Base-by-base conservation (phyloP, 2,797 vertebrate genomes). In the Sebastes kiyomatsui region DNA sequence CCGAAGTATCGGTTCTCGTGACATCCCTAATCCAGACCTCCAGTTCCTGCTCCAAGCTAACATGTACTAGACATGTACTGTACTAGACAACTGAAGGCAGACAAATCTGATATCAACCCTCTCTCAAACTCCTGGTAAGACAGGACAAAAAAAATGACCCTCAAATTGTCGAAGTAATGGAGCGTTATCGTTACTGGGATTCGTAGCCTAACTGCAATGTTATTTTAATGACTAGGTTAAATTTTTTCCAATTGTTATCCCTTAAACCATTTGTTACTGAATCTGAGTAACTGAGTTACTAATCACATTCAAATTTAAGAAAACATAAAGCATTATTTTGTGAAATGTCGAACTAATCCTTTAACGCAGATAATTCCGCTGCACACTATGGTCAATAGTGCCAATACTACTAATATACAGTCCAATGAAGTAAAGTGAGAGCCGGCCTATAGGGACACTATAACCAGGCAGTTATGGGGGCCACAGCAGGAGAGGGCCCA, bases 401-500 rank as follows among this genome's bases (percentile, higher is more conserved):
- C 58, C 4, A 49, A 46, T 4, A 6, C 14, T 30, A 20, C 12
- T 79, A 10, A 75, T 65, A 13, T 10, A 16, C 1, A 59, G 27
- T 61, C 35, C 20, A n/a, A n/a, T 55, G 35, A 55, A 32, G 38
- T n/a, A 18, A 67, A 32, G 14, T 23, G 28, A 49, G 54, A 66
- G 22, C 23, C 23, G 20, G 4, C 8, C 16, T 28, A 13, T n/a
- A 10, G 12, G 38, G 30, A 30, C 67, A 3, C 20, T 6, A 14
- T 22, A 46, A 27, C 23, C 7, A 68, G 22, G 7, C 35, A 55
- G 33, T 66, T 33, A 18, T 22, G 2, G 23, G 58, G 70, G 42
- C 35, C 66, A 65, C 68, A 80, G 76, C 65, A 80, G 73, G 28
- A 72, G 30, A 66, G 25, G 49, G 58, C 6, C 76, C 67, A 46